Conservation (phyloP, 1,140 invertebrate species). For the Drosophila bocki region DNA sequence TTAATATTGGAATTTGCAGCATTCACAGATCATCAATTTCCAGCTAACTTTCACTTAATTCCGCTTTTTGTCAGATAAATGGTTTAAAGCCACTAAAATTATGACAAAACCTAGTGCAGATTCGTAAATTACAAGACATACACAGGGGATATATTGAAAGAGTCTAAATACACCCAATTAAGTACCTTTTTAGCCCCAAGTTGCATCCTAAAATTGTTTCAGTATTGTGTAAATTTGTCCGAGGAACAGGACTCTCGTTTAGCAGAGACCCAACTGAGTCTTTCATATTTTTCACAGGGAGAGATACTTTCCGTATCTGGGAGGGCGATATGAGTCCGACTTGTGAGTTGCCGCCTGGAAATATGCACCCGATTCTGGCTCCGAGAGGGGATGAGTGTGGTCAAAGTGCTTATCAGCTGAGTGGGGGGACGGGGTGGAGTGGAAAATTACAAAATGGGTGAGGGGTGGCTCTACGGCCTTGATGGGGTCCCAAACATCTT, state of each 20-base stretch:
- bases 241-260: background rate
- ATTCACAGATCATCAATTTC: no score
- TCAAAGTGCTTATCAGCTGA: slow-evolving; percentile 31
- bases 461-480: background rate
- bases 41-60: no score
- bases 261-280: background rate
- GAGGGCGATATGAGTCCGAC: slow-evolving; percentile 13
- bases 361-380: background rate
- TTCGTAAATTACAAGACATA: no score
- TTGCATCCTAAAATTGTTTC: background rate
- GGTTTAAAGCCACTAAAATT: no score
- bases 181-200: no score
- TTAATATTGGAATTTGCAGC: background rate
- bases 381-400: background rate
- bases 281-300: slow-evolving; percentile 7
- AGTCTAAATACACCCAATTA: no score
- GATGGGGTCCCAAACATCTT: slow-evolving; percentile 33
- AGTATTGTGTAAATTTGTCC: background rate
- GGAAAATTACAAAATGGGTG: background rate
- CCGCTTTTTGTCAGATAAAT: no score
- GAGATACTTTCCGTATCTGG: background rate
- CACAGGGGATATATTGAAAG: no score
- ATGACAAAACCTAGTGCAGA: no score
- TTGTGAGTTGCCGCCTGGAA: slow-evolving; percentile 1
- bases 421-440: background rate